phyloP scores from a whole-genome alignment of 2,113 vertebrate species.

The Callopanchax toddi region DNA sequence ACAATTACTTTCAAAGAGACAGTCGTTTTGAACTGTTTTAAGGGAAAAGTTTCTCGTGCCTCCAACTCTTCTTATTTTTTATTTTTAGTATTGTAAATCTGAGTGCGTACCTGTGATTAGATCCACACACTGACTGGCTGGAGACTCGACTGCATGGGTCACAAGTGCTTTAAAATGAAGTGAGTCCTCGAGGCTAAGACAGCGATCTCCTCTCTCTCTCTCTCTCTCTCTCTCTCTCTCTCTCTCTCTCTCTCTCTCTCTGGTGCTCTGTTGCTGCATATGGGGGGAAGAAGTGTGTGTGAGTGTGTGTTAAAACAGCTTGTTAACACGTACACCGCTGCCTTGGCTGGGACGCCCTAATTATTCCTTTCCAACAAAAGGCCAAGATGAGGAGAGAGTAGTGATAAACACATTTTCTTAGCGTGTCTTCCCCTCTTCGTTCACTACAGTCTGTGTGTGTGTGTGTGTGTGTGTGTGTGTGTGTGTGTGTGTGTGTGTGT shows the following conservation, averaged over 20 bases:
- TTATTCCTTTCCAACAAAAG: constrained; percentile 56
- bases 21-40: neutral
- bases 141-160: neutral
- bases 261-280: constrained; percentile 17
- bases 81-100: neutral
- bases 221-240: constrained; percentile 22
- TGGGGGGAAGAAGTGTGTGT: constrained; percentile 44
- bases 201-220: constrained; percentile 18
- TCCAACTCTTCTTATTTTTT: constrained; percentile 12
- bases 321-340: constrained; percentile 58
- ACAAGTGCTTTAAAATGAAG: constrained; percentile 30
- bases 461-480: too few species aligned
- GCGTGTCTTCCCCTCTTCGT: constrained; percentile 14
- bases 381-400: constrained; percentile 39
- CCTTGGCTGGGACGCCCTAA: constrained; percentile 55
- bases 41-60: neutral
- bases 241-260: constrained; percentile 19
- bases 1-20: constrained; percentile 19
- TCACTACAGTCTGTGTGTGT: neutral
- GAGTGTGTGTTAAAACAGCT: constrained; percentile 68
- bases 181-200: constrained; percentile 46
- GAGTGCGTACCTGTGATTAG: neutral
- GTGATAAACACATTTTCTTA: constrained; percentile 56
- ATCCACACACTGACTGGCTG: neutral
- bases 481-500: too few species aligned